Base-by-base conservation (phyloP, 2,113 vertebrate genomes). In the Cottus gobio region DNA sequence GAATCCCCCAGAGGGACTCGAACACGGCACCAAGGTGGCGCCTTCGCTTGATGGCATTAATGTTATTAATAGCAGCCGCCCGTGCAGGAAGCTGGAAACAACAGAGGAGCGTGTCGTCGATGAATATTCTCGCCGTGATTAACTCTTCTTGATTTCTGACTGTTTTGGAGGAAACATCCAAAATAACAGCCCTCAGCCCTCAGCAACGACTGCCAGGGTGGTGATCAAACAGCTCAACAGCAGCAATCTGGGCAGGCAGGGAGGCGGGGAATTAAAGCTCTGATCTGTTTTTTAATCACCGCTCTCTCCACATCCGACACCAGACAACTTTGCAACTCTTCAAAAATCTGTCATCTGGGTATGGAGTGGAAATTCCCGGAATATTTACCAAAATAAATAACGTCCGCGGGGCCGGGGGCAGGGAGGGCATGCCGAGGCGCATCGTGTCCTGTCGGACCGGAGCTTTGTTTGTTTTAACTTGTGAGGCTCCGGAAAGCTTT, bases 241-340 rank as follows among this genome's bases (percentile, higher is more conserved):
- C 88, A 90, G 84, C 89, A 90, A 78, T 91, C 85, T 90, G 75
- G 86, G 83, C 75, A 76, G 86, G 74, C 71, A 13, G 88, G 84
- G 88, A 82, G 79, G 86, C 75, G 39, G 85, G 83, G 90, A 92
- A 92, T 90, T 89, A 91, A 89, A 87, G 86, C 82, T 79, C 82
- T 87, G 89, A 90, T 93, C 85, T 90, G 92, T 84, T 90, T 90
- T 92, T 94, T 54, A 93, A 94, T 94, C 89, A 93, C 90, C 54
- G 74, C 90, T 90, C 90, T 87, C 80, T 74, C 85, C 90, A 71
- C 89, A 90, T 92, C 91, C 94, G 90, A 94, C 90, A 91, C 83
- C 82, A 87, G 42, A 74, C 84, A 81, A 90, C 85, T 87, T 84
- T 48, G 61, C 81, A 87, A 70, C 85, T 85, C 86, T 79, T 87